phyloP scores from a whole-genome alignment of 37 sponge, comb jelly and placozoan genomes.

The Aphrocallistes beatrix region DNA sequence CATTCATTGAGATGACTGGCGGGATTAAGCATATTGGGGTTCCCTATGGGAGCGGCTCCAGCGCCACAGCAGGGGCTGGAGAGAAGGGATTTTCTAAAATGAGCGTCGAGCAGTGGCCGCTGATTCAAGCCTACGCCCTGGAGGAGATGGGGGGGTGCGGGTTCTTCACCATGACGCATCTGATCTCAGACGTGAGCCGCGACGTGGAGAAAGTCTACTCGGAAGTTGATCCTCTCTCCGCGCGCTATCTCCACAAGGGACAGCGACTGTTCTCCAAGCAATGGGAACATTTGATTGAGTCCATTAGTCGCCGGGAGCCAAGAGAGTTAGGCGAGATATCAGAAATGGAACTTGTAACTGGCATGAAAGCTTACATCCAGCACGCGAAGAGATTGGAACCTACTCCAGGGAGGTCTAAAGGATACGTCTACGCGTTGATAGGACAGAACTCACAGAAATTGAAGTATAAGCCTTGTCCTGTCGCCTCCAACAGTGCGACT shows the following conservation, averaged over 20 bases:
- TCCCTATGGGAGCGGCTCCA: not conserved
- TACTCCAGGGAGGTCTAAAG: not conserved
- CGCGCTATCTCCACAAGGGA: not conserved
- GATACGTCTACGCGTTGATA: not conserved
- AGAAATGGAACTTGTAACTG: not conserved
- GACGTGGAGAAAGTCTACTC: constrained; percentile 8
- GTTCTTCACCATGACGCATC: constrained; percentile 21
- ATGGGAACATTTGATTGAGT: not conserved
- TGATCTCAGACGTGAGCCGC: not conserved
- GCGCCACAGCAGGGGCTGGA: not conserved
- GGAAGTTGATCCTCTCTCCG: constrained; percentile 14
- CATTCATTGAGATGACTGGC: not conserved
- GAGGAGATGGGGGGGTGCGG: constrained; percentile 22
- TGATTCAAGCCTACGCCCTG: constrained; percentile 21
- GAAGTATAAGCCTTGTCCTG: not conserved
- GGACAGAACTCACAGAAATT: not conserved
- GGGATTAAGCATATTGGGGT: not conserved
- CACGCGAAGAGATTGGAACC: not conserved
- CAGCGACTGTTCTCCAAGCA: not conserved
- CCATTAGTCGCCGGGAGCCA: not conserved
- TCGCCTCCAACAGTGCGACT: not conserved
- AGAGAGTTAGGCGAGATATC: not conserved
- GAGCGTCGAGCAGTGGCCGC: constrained; percentile 20
- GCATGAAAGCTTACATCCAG: not conserved
- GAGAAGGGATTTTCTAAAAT: not conserved